Evolutionary conservation across 2,888 invertebrate genomes (phyloP), one percentile per base, ranked within the genome.

Genomic region (Lasioglossum marginatum): DNA sequence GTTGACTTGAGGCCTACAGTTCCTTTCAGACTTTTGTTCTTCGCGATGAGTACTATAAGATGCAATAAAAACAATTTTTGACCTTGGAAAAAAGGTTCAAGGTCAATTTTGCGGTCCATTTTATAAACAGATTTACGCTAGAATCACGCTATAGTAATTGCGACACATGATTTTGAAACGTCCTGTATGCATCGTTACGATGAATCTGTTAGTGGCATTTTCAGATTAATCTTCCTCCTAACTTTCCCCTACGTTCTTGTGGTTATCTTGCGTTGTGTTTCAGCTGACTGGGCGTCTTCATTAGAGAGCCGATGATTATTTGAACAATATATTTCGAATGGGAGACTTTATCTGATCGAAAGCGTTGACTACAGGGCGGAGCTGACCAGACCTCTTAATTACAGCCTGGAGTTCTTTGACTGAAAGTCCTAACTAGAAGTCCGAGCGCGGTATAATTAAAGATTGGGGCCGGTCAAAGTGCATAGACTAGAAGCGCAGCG

Each of bases 291-390:
- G 3, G 4, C 66, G 34, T 66, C 66, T 66, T 66, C 34, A 66
- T 66, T 66, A 66, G 34, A 34, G 66, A 34, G 34, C 34, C 34
- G 8, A 66, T 31, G 66, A 10, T 66, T 66, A 31, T 31, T 66
- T 66, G 23, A 66, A 31, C 19, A 19, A 34, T 34, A 66, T 66
- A 31, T 66, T 66, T 34, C 66, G 66, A 66, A 34, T 66, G 34
- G 34, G 19, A 34, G 66, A 34, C 66, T 34, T 34, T 66, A 66
- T 66, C 66, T 23, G 66, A 66, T 66, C 23, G 66, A 34, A 34
- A 66, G 66, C 66, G 34, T 34, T 34, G 66, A 66, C 66, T 66
- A 10, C 66, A 19, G 34, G 66, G 66, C 66, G 66, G 66, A 66
- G 34, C 31, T 34, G 34, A 34, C 34, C 19, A 66, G 34, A 66